These are phyloP conservation scores for Nomada ferruginata DNA, from an alignment of 2,888 invertebrate genomes.

Conservation along the genomic window DNA sequence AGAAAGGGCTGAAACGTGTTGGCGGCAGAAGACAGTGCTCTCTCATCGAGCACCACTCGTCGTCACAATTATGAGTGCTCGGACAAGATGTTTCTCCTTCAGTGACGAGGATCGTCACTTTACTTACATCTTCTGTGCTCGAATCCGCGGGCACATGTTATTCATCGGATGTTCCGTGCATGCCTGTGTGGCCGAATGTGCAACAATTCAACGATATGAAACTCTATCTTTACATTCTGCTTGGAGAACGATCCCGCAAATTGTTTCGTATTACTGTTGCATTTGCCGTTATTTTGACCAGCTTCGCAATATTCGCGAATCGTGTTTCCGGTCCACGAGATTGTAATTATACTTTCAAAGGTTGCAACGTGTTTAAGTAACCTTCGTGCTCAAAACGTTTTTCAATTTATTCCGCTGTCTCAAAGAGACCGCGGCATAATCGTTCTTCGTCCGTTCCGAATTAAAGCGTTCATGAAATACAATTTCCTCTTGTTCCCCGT, in stretches of 20 bases:
- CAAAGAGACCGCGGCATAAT: slow-evolving; percentile 1
- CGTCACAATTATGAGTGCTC: slow-evolving; percentile 64
- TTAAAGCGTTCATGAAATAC: slow-evolving; percentile 30
- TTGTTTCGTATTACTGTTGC: too few species aligned
- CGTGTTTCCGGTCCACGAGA: background rate
- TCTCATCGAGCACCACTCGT: slow-evolving; percentile 65
- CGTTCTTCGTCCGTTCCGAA: background rate
- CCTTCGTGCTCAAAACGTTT: slow-evolving; percentile 8
- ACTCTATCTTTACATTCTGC: too few species aligned
- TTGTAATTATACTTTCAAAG: slow-evolving; percentile 7
- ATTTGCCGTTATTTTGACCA: too few species aligned
- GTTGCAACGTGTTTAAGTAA: slow-evolving; percentile 15
- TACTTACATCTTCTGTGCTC: slow-evolving; percentile 18
- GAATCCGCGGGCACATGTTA: background rate
- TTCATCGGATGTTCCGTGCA: too few species aligned
- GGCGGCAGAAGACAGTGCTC: slow-evolving; percentile 37
- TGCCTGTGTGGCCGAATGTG: background rate
- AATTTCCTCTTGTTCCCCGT: slow-evolving; percentile 11
- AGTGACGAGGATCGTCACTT: slow-evolving; percentile 48
- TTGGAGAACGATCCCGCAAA: too few species aligned
- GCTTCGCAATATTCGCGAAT: too few species aligned
- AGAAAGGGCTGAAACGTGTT: slow-evolving; percentile 39
- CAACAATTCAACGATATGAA: background rate
- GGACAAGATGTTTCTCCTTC: slow-evolving; percentile 58
- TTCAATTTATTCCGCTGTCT: slow-evolving; percentile 35